These are phyloP conservation scores for Ditula angustiorana DNA, from an alignment of 2,888 invertebrate genomes.

Conservation along the genomic window DNA sequence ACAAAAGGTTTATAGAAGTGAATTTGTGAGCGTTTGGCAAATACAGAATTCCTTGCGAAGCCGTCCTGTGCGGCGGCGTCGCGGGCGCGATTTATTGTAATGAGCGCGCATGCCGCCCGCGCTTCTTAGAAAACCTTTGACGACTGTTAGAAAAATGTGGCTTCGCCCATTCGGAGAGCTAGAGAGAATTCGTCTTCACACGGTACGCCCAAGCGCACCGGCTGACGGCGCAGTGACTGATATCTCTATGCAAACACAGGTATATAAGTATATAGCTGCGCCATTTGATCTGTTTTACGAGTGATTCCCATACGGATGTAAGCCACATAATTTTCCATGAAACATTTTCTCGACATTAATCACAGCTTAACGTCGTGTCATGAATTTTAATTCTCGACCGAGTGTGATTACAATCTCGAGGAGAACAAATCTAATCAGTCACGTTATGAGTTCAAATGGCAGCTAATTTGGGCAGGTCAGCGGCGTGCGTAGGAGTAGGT, in stretches of 20 bases:
- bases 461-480: slow-evolving; percentile 79
- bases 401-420: slow-evolving; percentile 16
- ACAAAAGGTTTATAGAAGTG: slow-evolving; percentile 83
- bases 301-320: not conserved
- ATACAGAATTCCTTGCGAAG: slow-evolving; percentile 83
- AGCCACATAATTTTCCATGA: not conserved
- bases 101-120: slow-evolving; percentile 73
- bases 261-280: not conserved
- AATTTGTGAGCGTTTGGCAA: slow-evolving; percentile 85
- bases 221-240: not conserved
- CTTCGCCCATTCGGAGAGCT: slow-evolving; percentile 47
- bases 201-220: slow-evolving; percentile 38
- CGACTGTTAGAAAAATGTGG: slow-evolving; percentile 74
- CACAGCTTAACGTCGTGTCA: slow-evolving; percentile 23
- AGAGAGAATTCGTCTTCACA: slow-evolving; percentile 54
- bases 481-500: slow-evolving; percentile 61
- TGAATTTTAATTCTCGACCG: slow-evolving; percentile 11
- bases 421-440: slow-evolving; percentile 33
- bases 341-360: slow-evolving; percentile 11
- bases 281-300: not conserved
- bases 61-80: slow-evolving; percentile 85
- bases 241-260: not conserved
- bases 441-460: slow-evolving; percentile 38
- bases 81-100: slow-evolving; percentile 81
- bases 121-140: slow-evolving; percentile 77